These are phyloP conservation scores for Anodontia alba DNA, from an alignment of 2,888 invertebrate genomes.

Conservation along the genomic window DNA sequence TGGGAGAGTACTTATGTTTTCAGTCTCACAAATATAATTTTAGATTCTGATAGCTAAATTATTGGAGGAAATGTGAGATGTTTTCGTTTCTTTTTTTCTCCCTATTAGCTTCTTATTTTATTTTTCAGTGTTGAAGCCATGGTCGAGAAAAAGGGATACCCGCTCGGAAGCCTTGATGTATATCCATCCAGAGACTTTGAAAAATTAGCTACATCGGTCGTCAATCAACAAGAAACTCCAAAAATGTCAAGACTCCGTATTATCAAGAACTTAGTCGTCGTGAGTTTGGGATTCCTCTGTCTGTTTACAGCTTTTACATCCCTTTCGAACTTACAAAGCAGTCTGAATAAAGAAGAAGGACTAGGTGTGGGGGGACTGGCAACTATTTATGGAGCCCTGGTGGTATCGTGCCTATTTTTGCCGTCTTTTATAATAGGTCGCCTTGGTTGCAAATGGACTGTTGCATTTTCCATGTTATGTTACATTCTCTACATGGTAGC, in stretches of 20 bases:
- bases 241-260: conserved; percentile 87
- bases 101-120: not conserved
- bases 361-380: conserved; percentile 95
- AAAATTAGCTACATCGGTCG: not conserved
- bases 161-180: not conserved
- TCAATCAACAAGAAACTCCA: not conserved
- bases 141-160: not conserved
- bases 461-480: too few species aligned
- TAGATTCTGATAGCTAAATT: too few species aligned
- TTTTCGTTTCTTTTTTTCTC: not conserved
- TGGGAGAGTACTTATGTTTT: too few species aligned
- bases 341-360: conserved; percentile 95
- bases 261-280: conserved; percentile 94
- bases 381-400: conserved; percentile 96
- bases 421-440: conserved; percentile 74
- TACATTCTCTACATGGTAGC: conserved; percentile 97
- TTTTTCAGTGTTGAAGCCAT: not conserved
- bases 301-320: conserved; percentile 98
- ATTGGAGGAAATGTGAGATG: too few species aligned
- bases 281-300: conserved; percentile 97
- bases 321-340: conserved; percentile 95
- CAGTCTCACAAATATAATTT: too few species aligned
- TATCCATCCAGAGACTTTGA: not conserved
- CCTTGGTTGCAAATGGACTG: conserved; percentile 98
- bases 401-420: conserved; percentile 97